Evolutionary conservation across 2,888 invertebrate genomes (phyloP).

Genomic region (Dolomedes plantarius): DNA sequence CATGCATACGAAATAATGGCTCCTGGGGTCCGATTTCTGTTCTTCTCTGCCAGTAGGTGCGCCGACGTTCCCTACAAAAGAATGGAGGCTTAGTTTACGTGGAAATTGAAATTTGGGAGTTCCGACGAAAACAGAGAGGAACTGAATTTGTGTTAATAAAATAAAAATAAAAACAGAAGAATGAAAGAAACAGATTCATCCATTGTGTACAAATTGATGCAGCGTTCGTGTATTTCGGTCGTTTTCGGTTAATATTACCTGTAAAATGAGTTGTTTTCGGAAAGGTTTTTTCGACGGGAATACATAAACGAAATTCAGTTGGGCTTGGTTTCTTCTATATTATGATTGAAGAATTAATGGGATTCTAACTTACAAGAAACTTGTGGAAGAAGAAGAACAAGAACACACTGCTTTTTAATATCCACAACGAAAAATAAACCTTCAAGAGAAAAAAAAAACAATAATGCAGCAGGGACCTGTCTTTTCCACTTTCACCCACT

Average conservation of each 20-base stretch:
- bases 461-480: no score
- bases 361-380: no score
- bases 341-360: no score
- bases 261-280: not conserved
- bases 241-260: not conserved
- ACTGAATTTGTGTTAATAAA: not conserved
- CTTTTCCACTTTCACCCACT: no score
- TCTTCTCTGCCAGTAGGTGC: not conserved
- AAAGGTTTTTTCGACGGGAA: no score
- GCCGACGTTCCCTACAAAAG: slow-evolving; percentile 23
- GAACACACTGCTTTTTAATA: no score
- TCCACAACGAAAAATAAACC: no score
- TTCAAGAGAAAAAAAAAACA: no score
- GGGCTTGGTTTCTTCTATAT: no score
- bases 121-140: not conserved
- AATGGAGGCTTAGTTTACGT: slow-evolving; percentile 58
- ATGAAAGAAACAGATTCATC: not conserved
- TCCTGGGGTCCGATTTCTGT: not conserved
- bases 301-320: no score
- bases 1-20: slow-evolving; percentile 66
- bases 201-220: not conserved
- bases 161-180: not conserved
- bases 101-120: slow-evolving; percentile 59
- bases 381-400: no score
- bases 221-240: not conserved